Conservation (phyloP, 1,140 invertebrate genomes). For the Anastatus disparis region DNA sequence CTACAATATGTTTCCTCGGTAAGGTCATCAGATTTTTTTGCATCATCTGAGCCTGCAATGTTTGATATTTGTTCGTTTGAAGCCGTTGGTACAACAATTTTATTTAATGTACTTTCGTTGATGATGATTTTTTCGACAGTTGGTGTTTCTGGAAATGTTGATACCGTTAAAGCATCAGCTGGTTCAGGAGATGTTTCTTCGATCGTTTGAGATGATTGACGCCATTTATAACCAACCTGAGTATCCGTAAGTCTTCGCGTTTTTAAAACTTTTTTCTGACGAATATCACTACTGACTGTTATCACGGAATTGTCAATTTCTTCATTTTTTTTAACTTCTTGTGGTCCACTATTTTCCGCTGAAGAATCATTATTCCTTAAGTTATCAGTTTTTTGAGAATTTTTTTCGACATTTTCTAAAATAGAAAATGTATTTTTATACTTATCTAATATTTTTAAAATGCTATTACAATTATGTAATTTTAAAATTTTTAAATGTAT, state of each 20-base stretch:
- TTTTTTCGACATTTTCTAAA: no score
- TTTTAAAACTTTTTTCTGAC: constrained; percentile 45
- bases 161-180: constrained; percentile 30
- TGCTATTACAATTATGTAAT: no score
- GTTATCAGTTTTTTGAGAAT: no score
- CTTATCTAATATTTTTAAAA: no score
- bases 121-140: constrained; percentile 50
- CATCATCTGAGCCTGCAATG: constrained; percentile 40
- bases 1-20: constrained; percentile 30
- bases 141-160: constrained; percentile 34
- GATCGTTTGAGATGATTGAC: background rate
- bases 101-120: constrained; percentile 55
- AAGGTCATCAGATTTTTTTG: background rate
- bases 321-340: no score
- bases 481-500: no score
- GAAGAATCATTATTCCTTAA: no score
- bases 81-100: constrained; percentile 54
- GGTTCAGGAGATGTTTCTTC: background rate
- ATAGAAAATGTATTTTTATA: no score
- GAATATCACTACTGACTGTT: constrained; percentile 39
- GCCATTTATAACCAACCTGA: constrained; percentile 47
- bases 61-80: constrained; percentile 33
- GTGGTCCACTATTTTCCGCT: no score
- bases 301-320: constrained; percentile 34
- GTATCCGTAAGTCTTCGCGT: constrained; percentile 49